phyloP scores from a whole-genome alignment of 2,113 vertebrate genomes.

The Oreamnos americanus region DNA sequence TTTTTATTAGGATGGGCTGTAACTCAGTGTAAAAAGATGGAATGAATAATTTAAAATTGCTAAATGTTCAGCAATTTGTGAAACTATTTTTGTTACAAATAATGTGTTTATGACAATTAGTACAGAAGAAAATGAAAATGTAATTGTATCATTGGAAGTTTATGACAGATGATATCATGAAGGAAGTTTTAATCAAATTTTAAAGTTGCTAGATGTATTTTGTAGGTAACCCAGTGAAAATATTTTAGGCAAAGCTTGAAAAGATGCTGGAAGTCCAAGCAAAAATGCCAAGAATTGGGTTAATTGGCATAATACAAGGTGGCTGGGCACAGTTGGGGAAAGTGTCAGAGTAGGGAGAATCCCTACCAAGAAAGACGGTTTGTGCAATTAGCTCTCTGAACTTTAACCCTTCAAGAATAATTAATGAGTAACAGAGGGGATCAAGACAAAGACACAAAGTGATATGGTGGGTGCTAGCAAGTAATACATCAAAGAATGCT shows the following conservation, averaged over 20 bases:
- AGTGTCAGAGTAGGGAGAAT: slow-evolving; percentile 94
- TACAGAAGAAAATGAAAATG: slow-evolving; percentile 6
- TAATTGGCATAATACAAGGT: slow-evolving; percentile 97
- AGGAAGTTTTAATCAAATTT: slow-evolving; percentile 53
- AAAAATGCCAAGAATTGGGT: slow-evolving; percentile 94
- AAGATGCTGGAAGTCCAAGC: slow-evolving; percentile 81
- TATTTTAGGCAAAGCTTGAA: slow-evolving; percentile 82
- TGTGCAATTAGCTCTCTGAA: slow-evolving; percentile 97
- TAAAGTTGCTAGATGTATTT: slow-evolving; percentile 64
- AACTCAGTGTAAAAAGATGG: background rate
- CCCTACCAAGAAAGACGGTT: slow-evolving; percentile 92
- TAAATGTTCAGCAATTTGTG: slow-evolving; percentile 9
- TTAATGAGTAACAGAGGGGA: slow-evolving; percentile 99
- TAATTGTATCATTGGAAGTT: background rate
- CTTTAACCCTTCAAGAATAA: slow-evolving; percentile 98
- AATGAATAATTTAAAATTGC: slow-evolving; percentile 24
- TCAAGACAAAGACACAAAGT: slow-evolving; percentile 98
- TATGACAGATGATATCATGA: slow-evolving; percentile 46
- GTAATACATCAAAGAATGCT: slow-evolving; percentile 99
- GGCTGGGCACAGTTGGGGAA: slow-evolving; percentile 94
- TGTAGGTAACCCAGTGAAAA: slow-evolving; percentile 72
- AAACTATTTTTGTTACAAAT: slow-evolving; percentile 12
- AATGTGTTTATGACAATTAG: background rate
- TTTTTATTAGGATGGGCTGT: background rate
- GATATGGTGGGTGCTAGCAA: slow-evolving; percentile 92